These are phyloP conservation scores for Ormyrus pomaceus DNA, from an alignment of 2,888 invertebrate species.

Conservation along the genomic window DNA sequence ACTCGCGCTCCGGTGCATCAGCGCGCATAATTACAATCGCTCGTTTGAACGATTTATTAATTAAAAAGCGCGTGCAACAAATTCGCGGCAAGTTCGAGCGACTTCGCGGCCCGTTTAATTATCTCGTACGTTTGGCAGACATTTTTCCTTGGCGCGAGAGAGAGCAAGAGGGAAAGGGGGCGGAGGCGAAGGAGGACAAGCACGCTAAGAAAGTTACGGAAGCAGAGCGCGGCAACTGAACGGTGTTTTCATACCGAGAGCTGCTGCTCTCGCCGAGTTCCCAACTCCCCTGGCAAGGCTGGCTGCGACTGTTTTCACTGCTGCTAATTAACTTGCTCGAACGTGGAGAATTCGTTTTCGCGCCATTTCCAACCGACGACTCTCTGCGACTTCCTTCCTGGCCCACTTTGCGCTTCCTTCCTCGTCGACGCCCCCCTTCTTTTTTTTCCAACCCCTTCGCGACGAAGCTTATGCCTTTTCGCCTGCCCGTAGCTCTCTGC, in stretches of 20 bases:
- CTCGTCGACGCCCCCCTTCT: not conserved
- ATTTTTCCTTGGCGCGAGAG: conserved; percentile 32
- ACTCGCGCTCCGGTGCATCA: too few relatives aligned
- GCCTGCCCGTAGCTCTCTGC: too few relatives aligned
- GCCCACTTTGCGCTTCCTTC: conserved; percentile 10
- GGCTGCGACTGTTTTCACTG: conserved; percentile 47
- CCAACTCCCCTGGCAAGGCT: conserved; percentile 32
- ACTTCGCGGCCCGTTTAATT: conserved; percentile 43
- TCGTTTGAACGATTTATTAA: too few relatives aligned
- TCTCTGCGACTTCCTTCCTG: conserved; percentile 21
- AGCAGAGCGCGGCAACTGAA: conserved; percentile 7
- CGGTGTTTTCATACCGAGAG: conserved; percentile 41
- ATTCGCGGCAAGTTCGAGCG: not conserved
- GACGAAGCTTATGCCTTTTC: too few relatives aligned
- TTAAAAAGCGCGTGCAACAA: too few relatives aligned
- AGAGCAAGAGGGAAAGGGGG: too few relatives aligned
- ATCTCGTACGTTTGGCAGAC: conserved; percentile 52
- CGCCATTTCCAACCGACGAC: conserved; percentile 52
- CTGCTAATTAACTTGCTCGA: conserved; percentile 54
- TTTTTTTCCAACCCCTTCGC: not conserved
- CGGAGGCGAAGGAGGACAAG: not conserved
- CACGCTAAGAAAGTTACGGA: conserved; percentile 44
- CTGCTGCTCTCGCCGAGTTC: conserved; percentile 18
- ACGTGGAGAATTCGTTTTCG: conserved; percentile 51
- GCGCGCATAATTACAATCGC: too few relatives aligned